Evolutionary conservation across 1,140 invertebrate species (phyloP), one percentile per base, ranked within the genome.

Genomic region (Diprion similis): DNA sequence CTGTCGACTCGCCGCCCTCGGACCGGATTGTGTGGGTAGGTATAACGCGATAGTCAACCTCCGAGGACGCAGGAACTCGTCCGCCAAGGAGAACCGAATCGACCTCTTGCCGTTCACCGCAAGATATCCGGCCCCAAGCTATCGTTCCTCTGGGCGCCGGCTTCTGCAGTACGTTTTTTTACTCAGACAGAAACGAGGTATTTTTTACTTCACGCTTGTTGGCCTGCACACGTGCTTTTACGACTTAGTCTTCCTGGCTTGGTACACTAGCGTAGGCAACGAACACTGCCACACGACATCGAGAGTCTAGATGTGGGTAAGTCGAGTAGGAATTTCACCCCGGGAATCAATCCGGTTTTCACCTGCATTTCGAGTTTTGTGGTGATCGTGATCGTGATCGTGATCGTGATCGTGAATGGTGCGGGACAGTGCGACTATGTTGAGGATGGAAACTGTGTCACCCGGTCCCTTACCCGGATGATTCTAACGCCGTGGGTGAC

Each of bases 11-110:
- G 24, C 24, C 24, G 24, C 24, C 24, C 24, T 37, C 24, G 0
- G 24, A 37, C 24, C 6, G 24, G 24, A 37, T 15, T 6, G 11
- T 9, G 51, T 59, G 51, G 51, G 11, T 15, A 8, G 51, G 11
- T 59, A 59, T 59, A 59, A 59, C 51, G 51, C 51, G 51, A 59
- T 13, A 59, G 51, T 59, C 51, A 15, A 59, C 51, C 51, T 59
- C 51, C 51, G 51, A 59, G 51, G 51, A 59, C 11, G 51, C 51
- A 59, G 51, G 51, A 59, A 17, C n/a, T 13, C n/a, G 11, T 1
- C 24, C 24, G 9, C 51, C 51, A 9, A 17, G 9, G 11, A 59
- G 51, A 59, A 17, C 51, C 51, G 51, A 59, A 59, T 0, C 51
- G n/a, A 17, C 51, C n/a, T 59, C 51, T 59, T 59, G n/a, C 7